A percentile compares a stretch with the other conserved stretches of the same genome.
These are phyloP conservation scores for Sprattus sprattus DNA, from an alignment of 2,113 vertebrate genomes.

Conservation along the genomic window DNA sequence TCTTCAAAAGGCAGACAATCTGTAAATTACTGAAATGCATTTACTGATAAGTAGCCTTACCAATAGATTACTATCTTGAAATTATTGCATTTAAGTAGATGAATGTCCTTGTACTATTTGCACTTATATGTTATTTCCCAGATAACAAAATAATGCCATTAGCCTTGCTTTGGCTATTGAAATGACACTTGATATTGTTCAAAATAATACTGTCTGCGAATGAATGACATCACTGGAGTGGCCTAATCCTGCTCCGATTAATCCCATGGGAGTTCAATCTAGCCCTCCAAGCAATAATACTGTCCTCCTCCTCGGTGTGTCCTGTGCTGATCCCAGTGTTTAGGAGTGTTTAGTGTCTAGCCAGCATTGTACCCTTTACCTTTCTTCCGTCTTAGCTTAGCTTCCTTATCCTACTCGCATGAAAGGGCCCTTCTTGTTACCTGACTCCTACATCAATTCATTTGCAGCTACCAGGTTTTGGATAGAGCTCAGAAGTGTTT, in stretches of 20 bases:
- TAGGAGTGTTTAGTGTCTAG: not conserved
- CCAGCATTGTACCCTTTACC: not conserved
- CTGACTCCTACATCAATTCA: not conserved
- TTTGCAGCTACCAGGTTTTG: not conserved
- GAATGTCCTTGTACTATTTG: too few species aligned
- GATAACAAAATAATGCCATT: too few species aligned
- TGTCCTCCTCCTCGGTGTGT: conserved; percentile 34
- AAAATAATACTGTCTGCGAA: too few species aligned
- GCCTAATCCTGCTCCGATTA: conserved; percentile 59
- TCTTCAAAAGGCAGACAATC: not conserved
- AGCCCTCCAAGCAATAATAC: conserved; percentile 52
- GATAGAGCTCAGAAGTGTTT: too few species aligned
- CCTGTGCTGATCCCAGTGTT: not conserved
- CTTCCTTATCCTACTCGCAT: not conserved
- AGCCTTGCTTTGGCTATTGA: too few species aligned
- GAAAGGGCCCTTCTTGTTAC: not conserved
- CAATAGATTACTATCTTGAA: too few species aligned
- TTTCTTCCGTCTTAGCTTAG: not conserved
- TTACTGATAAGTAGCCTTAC: too few species aligned
- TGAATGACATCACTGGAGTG: conserved; percentile 42
- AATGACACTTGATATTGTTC: too few species aligned
- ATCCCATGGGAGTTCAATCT: conserved; percentile 59
- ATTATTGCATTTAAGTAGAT: too few species aligned
- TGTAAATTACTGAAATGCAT: too few species aligned
- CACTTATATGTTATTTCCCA: too few species aligned